Percentiles rank a stretch among this genome's conserved stretches.
Conservation (phyloP, 2,797 vertebrate species). For the Neomorphus geoffroyi region DNA sequence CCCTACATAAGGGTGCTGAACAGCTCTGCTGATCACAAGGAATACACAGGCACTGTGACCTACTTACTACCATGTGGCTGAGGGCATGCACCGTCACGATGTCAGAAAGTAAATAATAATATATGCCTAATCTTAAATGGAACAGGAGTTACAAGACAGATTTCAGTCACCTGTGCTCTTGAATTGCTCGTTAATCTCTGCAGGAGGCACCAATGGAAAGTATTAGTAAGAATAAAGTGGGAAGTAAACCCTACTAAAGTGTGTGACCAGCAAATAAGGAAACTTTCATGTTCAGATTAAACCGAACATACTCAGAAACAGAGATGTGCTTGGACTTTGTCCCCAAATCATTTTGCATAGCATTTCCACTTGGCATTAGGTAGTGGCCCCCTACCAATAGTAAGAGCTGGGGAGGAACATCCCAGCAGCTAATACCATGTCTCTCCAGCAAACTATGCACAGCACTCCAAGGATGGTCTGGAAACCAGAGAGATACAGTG, state of each 20-base stretch:
- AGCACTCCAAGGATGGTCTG: not conserved
- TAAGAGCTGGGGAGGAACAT: not conserved
- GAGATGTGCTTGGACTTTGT: not conserved
- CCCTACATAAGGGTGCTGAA: not conserved
- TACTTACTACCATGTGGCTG: not conserved
- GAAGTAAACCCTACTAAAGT: not conserved
- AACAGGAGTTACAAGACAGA: not conserved
- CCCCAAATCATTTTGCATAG: not conserved
- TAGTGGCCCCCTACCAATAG: not conserved
- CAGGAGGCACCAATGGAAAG: not conserved
- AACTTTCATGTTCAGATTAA: not conserved
- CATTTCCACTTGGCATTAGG: not conserved
- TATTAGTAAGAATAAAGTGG: not conserved
- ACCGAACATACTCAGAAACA: not conserved
- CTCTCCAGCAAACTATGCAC: not conserved
- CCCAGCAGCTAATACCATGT: not conserved
- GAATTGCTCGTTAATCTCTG: not conserved
- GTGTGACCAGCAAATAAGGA: not conserved
- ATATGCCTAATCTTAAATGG: not conserved
- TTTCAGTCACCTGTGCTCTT: not conserved
- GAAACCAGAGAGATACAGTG: not conserved
- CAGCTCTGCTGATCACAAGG: not conserved
- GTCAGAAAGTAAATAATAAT: not conserved
- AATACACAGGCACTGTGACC: not conserved
- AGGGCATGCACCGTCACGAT: not conserved